Percentiles rank a stretch among this genome's conserved stretches.
These are phyloP conservation scores for Macquaria australasica DNA, from an alignment of 2,113 vertebrate genomes.

Conservation along the genomic window DNA sequence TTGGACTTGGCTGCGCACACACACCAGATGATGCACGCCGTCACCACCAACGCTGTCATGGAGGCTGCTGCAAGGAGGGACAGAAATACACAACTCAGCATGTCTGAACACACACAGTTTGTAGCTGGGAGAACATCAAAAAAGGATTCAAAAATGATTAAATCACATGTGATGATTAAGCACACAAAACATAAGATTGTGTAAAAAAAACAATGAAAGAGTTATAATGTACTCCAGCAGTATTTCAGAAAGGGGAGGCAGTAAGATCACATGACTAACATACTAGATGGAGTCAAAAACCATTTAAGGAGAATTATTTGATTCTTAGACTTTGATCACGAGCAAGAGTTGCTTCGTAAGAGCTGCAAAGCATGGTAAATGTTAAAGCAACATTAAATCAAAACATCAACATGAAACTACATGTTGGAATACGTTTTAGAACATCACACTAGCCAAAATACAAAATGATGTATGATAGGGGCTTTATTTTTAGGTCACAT, in stretches of 20 bases:
- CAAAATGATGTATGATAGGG: not conserved
- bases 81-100: not conserved
- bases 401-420: not conserved
- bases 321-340: not conserved
- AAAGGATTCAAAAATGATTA: not conserved
- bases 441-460: not conserved
- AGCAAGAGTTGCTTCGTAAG: not conserved
- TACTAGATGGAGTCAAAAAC: not conserved
- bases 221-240: no score
- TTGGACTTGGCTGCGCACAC: constrained; percentile 97
- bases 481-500: not conserved
- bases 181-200: no score
- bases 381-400: not conserved
- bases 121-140: not conserved
- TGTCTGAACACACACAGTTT: not conserved
- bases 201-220: no score
- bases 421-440: not conserved
- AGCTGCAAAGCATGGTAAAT: not conserved
- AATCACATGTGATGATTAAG: no score
- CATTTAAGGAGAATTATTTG: not conserved
- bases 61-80: constrained; percentile 87
- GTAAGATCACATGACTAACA: no score
- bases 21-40: constrained; percentile 97
- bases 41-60: constrained; percentile 94
- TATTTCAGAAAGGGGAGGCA: no score